Base-by-base conservation (phyloP, 1,140 invertebrate genomes). In the Drosophila miranda region DNA sequence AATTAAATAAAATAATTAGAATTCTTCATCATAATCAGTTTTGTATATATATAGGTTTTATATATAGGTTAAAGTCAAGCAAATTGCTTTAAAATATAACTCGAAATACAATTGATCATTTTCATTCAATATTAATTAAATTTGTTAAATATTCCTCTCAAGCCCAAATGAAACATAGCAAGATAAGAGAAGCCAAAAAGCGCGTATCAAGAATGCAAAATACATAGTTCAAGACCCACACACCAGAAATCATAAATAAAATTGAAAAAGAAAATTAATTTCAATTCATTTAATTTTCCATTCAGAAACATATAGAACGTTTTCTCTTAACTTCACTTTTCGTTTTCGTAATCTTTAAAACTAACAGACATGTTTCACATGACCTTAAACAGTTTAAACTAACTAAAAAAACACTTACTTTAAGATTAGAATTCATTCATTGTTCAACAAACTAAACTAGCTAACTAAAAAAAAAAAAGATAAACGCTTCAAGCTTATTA, bases 251-350 rank as follows among this genome's bases (percentile, higher is more conserved):
- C 52, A 62, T 56, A 52, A 70, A 72, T 53, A 73, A 73, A 58
- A 62, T 77, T 70, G 51, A 76, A 67, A 78, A 64, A 59, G 56
- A 86, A 86, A 69, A 74, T 64, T 52, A 83, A 84, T 69, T 76
- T 75, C 45, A 69, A 57, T 69, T 69, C 63, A 75, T 77, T 86
- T 84, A 80, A 86, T 84, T 66, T 78, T 79, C 71, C 63, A 72
- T 72, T 69, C 26, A 63, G 66, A 66, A 76, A 45, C 56, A 75
- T 26, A 46, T 26, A 50, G 28, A 34, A 11, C 16, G 19, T 21
- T 66, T 49, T 59, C 44, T 41, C 14, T 38, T 48, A 38, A 38
- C 16, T 45, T 45, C 58, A 30, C 45, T 42, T 38, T 53, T 50
- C 14, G 49, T 30, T 66, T 45, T 54, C 16, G n/a, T 42, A 42